Base-by-base conservation (phyloP, 2,797 vertebrate species). In the Siniperca scherzeri region DNA sequence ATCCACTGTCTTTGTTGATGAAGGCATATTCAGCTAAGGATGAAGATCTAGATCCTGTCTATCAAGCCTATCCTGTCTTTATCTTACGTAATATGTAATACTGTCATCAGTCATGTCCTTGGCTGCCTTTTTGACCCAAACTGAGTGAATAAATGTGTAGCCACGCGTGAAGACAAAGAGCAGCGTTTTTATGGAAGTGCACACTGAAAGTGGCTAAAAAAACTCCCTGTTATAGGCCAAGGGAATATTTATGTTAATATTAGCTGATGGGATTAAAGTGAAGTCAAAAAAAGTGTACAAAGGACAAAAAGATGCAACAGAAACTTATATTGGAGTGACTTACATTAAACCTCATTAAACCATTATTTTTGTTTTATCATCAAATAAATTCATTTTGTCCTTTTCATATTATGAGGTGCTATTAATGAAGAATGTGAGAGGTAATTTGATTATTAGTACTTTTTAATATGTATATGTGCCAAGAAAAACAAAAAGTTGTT, bases 51-150 rank as follows among this genome's bases (percentile, higher is more conserved):
- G 38, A 78, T 9, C 4, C 2, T 25, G 38, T 52, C 50, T 52
- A 10, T 52, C 19, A 11, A 52, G 21, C 50, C 50, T 50, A 46
- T 48, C 50, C 62, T 53, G 30, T 69, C 40, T 80, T 53, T 42
- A 53, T 65, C 48, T 79, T 79, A 79, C 40, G 64, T 69, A 68
- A 77, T 62, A 74, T 84, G 46, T 70, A 73, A 74, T 52, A 19
- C 75, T 64, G 78, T 78, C 74, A 84, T 83, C 73, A 30, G 75
- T 67, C 78, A 72, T 80, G 78, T 84, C 83, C 84, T 86, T 82
- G 70, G 17, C 60, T 83, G 74, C 66, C 74, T 81, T 78, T 86
- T 81, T 84, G 77, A 81, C 74, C 80, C 59, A 81, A 86, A 78
- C 60, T 80, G 78, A 81, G 57, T 77, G 67, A 85, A 81, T 80